Evolutionary conservation across 2,797 vertebrate genomes (phyloP).

Genomic region (Neomorphus geoffroyi): DNA sequence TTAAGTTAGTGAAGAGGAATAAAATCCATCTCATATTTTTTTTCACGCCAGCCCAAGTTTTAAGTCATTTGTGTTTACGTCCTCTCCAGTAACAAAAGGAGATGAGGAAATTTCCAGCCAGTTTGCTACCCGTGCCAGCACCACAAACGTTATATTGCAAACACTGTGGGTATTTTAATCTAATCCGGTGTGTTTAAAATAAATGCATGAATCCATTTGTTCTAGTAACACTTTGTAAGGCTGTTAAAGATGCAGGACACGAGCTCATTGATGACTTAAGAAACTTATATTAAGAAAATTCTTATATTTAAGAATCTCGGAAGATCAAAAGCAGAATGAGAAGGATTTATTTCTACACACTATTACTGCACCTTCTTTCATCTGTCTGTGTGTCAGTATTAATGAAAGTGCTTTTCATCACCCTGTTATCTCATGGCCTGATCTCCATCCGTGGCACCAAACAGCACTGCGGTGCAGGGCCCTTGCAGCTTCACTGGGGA

Average conservation of each 20-base stretch:
- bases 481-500: background rate
- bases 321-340: constrained; percentile 35
- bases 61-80: background rate
- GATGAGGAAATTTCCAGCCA: constrained; percentile 9
- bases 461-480: background rate
- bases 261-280: background rate
- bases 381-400: constrained; percentile 10
- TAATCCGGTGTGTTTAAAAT: background rate
- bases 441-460: background rate
- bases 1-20: constrained; percentile 5
- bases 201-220: background rate
- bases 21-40: background rate
- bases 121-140: background rate
- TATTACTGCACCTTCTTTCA: constrained; percentile 22
- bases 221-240: background rate
- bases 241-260: background rate
- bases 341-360: constrained; percentile 28
- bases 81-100: background rate
- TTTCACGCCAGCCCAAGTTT: background rate
- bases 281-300: background rate
- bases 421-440: background rate
- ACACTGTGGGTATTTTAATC: background rate
- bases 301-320: background rate
- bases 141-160: background rate
- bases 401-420: constrained; percentile 42